Evolutionary conservation across 2,797 vertebrate species (phyloP).

Genomic region (Choloepus didactylus): DNA sequence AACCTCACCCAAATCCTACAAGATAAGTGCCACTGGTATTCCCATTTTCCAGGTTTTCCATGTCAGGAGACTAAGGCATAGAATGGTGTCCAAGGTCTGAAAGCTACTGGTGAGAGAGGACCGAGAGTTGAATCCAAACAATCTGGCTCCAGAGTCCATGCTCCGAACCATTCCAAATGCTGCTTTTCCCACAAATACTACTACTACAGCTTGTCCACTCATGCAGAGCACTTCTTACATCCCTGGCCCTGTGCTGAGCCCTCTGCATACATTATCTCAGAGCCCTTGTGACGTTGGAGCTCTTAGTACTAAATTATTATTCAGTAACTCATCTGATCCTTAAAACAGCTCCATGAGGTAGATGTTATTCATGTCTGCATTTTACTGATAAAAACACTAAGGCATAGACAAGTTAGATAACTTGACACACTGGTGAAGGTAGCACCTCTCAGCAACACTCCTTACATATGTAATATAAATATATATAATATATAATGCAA

Average conservation of each 20-base stretch:
- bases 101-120: conserved; percentile 7
- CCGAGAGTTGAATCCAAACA: conserved; percentile 56
- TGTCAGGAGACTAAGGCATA: neutral
- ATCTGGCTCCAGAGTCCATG: neutral
- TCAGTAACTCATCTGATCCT: neutral
- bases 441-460: neutral
- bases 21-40: conserved; percentile 42
- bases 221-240: neutral
- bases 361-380: neutral
- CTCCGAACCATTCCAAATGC: neutral
- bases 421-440: neutral
- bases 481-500: neutral
- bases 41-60: conserved; percentile 24
- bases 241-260: neutral
- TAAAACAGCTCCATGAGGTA: neutral
- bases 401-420: neutral
- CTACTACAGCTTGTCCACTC: neutral
- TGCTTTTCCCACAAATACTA: neutral
- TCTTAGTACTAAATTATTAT: conserved; percentile 18
- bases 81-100: neutral
- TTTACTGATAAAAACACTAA: conserved; percentile 49
- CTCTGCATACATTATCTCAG: neutral
- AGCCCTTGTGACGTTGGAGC: neutral
- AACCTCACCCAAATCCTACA: neutral
- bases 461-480: neutral